These are phyloP conservation scores for Steinernema khuongi DNA, from an alignment of 1,140 invertebrate genomes.

Conservation along the genomic window DNA sequence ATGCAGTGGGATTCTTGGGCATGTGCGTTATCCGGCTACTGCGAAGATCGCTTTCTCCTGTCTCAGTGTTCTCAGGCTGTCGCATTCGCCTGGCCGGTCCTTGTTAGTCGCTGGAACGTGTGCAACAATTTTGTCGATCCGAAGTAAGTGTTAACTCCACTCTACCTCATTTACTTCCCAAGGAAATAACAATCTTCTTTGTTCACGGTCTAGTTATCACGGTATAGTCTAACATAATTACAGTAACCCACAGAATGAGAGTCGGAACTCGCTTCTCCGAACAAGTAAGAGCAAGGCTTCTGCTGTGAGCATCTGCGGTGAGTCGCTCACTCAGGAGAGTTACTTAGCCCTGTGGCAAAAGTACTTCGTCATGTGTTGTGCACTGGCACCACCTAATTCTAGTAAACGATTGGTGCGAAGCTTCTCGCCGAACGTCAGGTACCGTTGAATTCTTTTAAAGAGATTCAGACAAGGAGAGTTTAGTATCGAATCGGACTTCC, in stretches of 20 bases:
- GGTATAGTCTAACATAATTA: conserved; percentile 21
- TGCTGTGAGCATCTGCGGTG: conserved; percentile 51
- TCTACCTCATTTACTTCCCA: background rate
- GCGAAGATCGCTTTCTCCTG: conserved; percentile 61
- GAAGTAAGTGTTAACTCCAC: conserved; percentile 62
- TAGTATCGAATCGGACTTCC: conserved; percentile 28
- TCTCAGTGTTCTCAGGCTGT: conserved; percentile 41
- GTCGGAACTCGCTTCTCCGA: conserved; percentile 81
- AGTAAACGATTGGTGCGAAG: conserved; percentile 37
- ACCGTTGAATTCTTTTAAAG: background rate
- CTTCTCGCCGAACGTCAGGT: conserved; percentile 27
- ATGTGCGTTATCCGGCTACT: conserved; percentile 61
- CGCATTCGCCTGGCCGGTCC: conserved; percentile 86
- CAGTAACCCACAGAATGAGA: conserved; percentile 85
- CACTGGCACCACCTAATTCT: conserved; percentile 46
- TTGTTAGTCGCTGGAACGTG: conserved; percentile 80
- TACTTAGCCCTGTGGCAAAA: conserved; percentile 55
- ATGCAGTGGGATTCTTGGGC: conserved; percentile 56
- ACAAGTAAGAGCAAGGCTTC: conserved; percentile 61
- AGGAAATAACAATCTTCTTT: background rate
- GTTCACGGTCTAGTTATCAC: conserved; percentile 12
- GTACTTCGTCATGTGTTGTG: conserved; percentile 55
- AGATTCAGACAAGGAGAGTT: conserved; percentile 6
- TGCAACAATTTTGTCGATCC: conserved; percentile 88
- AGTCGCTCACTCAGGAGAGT: conserved; percentile 53